Evolutionary conservation across 2,113 vertebrate species (phyloP).

Genomic region (Chelonoidis abingdonii): DNA sequence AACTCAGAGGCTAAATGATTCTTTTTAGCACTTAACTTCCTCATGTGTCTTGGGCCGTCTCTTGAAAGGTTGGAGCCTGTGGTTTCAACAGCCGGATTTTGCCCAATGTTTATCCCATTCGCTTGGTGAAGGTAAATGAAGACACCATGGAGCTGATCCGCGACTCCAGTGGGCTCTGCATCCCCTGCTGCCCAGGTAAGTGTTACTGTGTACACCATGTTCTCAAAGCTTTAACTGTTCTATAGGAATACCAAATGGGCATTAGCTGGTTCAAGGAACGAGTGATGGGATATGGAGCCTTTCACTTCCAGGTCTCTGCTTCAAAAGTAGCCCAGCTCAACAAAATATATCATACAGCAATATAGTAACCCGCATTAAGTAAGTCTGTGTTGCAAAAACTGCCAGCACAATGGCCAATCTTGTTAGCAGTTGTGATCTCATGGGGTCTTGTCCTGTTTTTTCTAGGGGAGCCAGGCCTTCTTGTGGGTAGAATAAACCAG

Average conservation of each 20-base stretch:
- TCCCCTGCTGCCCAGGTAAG: conserved; percentile 87
- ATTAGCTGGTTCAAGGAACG: not conserved
- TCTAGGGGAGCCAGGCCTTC: conserved; percentile 86
- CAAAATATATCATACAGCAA: not conserved
- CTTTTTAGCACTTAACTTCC: not conserved
- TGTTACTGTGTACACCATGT: accelerated
- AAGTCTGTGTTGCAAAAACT: accelerated
- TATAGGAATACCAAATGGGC: not conserved
- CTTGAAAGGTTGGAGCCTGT: conserved; percentile 85
- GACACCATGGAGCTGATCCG: conserved; percentile 85
- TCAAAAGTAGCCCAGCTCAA: accelerated
- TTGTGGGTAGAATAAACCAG: conserved; percentile 86
- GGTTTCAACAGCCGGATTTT: conserved; percentile 90
- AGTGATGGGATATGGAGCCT: accelerated
- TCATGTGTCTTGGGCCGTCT: not conserved
- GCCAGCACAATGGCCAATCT: not conserved
- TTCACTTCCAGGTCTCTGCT: not conserved
- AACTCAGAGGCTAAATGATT: not conserved
- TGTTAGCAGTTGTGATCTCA: not conserved
- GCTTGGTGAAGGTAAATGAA: conserved; percentile 85
- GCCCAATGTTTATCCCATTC: conserved; percentile 87
- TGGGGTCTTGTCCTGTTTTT: not conserved
- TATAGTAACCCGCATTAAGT: not conserved
- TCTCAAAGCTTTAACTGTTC: accelerated
- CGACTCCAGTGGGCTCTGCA: conserved; percentile 84